Evolutionary conservation across 2,113 vertebrate genomes (phyloP).

Genomic region (Marmota monax): DNA sequence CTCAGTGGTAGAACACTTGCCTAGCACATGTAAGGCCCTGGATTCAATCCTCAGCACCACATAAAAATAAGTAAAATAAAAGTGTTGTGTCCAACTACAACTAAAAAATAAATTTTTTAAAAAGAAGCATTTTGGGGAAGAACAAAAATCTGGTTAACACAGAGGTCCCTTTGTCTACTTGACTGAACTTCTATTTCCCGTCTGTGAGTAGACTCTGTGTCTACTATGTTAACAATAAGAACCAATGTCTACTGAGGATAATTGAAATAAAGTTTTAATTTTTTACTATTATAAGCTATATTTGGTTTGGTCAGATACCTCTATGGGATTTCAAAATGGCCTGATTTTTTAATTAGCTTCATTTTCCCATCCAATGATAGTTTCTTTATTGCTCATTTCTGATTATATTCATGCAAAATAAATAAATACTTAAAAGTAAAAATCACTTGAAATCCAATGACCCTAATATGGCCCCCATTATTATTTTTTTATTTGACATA

Average conservation of each 20-base stretch:
- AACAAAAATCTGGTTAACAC: background rate
- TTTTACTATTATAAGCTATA: background rate
- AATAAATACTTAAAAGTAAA: background rate
- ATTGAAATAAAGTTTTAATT: background rate
- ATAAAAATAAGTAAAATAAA: no score
- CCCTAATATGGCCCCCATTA: background rate
- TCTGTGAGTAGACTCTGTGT: background rate
- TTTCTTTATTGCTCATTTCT: background rate
- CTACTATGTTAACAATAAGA: background rate
- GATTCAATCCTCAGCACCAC: no score
- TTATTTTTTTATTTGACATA: background rate
- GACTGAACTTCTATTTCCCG: no score
- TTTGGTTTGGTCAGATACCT: background rate
- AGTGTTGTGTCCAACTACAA: no score
- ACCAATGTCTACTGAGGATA: background rate
- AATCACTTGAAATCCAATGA: background rate
- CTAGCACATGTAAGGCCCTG: no score
- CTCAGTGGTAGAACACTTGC: no score
- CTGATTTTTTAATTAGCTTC: background rate
- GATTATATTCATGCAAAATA: background rate
- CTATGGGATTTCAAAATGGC: background rate
- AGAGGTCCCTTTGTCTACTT: no score
- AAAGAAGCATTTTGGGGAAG: background rate
- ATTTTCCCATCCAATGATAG: background rate
- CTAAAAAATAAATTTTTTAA: no score